A percentile compares a stretch with the other conserved stretches of the same genome.
phyloP scores from a whole-genome alignment of 2,113 vertebrate genomes.

The Callocephalon fimbriatum region DNA sequence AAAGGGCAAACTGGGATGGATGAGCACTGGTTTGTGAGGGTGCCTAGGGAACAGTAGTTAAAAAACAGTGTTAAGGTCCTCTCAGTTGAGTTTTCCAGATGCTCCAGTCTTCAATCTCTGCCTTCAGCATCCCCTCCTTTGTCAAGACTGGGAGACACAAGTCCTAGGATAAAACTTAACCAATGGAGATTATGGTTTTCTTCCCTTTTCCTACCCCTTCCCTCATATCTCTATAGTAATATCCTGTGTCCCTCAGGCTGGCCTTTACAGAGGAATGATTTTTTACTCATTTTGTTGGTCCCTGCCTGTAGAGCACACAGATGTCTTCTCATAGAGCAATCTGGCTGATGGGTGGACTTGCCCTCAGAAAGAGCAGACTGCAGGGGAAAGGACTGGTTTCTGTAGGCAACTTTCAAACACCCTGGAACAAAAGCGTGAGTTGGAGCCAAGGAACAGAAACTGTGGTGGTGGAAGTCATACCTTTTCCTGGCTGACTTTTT shows the following conservation, averaged over 20 bases:
- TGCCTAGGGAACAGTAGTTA: background rate
- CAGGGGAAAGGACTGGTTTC: background rate
- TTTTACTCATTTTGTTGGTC: background rate
- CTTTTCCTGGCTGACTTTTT: slow-evolving; percentile 72
- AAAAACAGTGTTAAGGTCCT: background rate
- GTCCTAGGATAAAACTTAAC: background rate
- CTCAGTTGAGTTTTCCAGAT: background rate
- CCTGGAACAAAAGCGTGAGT: background rate
- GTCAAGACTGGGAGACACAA: background rate
- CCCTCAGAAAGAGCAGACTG: background rate
- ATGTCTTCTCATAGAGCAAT: background rate
- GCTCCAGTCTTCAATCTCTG: background rate
- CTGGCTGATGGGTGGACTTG: background rate
- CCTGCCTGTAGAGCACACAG: background rate
- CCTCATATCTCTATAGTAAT: background rate
- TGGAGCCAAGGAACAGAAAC: background rate
- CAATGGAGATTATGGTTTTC: background rate
- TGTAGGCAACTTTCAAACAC: background rate
- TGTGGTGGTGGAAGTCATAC: slow-evolving; percentile 18
- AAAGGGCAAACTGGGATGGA: background rate
- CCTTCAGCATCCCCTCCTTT: background rate
- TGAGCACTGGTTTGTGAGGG: background rate
- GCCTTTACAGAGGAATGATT: background rate
- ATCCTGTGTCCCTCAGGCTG: background rate
- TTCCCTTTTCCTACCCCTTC: background rate